These are phyloP conservation scores for Papilio gigon DNA, from an alignment of 2,888 invertebrate species.

Conservation along the genomic window DNA sequence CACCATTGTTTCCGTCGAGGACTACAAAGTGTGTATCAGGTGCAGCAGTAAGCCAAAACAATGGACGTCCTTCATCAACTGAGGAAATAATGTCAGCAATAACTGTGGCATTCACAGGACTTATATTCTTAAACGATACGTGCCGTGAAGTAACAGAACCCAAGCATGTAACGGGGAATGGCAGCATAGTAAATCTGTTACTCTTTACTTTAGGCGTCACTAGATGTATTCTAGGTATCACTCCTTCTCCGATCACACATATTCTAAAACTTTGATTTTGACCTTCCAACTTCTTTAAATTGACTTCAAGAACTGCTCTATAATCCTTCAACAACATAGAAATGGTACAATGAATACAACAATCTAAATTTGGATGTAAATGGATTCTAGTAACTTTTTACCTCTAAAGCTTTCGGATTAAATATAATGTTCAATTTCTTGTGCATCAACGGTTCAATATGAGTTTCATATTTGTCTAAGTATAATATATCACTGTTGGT, in stretches of 20 bases:
- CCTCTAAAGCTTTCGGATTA: conserved; percentile 68
- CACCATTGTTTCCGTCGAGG: conserved; percentile 57
- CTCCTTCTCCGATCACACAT: conserved; percentile 75
- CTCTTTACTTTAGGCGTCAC: conserved; percentile 59
- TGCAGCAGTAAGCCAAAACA: conserved; percentile 64
- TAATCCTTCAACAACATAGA: conserved; percentile 64
- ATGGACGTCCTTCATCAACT: conserved; percentile 56
- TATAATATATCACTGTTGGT: conserved; percentile 64
- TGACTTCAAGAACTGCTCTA: conserved; percentile 72
- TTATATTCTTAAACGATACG: conserved; percentile 69
- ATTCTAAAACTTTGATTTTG: conserved; percentile 70
- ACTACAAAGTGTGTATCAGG: conserved; percentile 54
- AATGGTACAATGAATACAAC: neutral
- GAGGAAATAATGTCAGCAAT: conserved; percentile 55
- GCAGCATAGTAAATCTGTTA: conserved; percentile 56
- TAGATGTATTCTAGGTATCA: conserved; percentile 70
- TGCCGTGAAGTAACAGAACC: conserved; percentile 63
- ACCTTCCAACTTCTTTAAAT: conserved; percentile 68
- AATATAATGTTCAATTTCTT: conserved; percentile 71
- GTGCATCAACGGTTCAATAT: conserved; percentile 73
- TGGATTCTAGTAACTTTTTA: conserved; percentile 45
- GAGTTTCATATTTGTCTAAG: conserved; percentile 70
- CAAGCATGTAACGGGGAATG: conserved; percentile 72
- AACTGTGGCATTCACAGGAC: conserved; percentile 62
- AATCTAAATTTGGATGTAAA: neutral